Evolutionary conservation across 2,113 vertebrate genomes (phyloP).

Genomic region (Accipiter virgatus): DNA sequence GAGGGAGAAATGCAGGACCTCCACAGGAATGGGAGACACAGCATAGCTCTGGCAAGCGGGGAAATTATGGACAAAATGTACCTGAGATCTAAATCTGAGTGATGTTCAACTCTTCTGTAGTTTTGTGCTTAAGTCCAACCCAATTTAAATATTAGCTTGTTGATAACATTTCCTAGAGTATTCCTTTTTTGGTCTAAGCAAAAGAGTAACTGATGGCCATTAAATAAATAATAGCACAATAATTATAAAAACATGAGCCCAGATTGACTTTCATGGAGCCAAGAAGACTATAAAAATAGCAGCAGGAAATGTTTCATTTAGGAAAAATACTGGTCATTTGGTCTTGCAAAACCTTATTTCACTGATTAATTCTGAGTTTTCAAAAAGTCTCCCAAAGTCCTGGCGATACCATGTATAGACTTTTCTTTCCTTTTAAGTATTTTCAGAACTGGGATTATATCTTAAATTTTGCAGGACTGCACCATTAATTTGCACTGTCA

Average conservation of each 20-base stretch:
- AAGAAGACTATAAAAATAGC: background rate
- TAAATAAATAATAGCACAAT: background rate
- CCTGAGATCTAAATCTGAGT: background rate
- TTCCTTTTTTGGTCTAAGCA: background rate
- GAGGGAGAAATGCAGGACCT: background rate
- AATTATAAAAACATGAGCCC: background rate
- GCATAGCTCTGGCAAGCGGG: background rate
- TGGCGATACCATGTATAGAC: background rate
- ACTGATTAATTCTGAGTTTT: background rate
- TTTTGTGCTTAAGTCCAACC: background rate
- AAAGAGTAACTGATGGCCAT: background rate
- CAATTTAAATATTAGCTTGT: background rate
- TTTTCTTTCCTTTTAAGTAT: background rate
- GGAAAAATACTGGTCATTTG: background rate
- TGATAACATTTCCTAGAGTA: background rate
- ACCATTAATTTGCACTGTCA: background rate
- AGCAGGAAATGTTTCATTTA: background rate
- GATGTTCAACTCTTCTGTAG: background rate
- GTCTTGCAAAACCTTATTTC: background rate
- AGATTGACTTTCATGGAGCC: background rate
- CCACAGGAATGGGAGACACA: background rate
- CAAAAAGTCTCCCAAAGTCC: background rate
- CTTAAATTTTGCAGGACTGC: background rate
- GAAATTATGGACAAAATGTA: background rate
- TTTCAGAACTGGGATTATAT: background rate